Conservation (phyloP, 1,140 invertebrate species). For the Drosophila kurseongensis region DNA sequence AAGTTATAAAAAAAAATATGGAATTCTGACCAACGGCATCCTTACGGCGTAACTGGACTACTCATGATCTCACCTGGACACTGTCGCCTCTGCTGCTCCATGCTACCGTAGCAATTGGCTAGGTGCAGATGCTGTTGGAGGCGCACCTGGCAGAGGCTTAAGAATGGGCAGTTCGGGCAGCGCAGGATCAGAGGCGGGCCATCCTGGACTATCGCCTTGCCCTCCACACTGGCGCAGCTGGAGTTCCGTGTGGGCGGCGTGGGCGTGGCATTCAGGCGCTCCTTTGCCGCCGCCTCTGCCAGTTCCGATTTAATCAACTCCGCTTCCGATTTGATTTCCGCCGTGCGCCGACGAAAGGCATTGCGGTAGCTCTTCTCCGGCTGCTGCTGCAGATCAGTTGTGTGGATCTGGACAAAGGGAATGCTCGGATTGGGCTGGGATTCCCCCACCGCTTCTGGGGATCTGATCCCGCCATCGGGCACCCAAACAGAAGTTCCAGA, state of each 20-base stretch:
- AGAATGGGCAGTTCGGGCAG: slow-evolving; percentile 65
- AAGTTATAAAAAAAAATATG: too few species aligned
- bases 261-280: slow-evolving; percentile 71
- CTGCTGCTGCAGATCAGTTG: slow-evolving; percentile 74
- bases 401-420: slow-evolving; percentile 81
- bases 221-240: slow-evolving; percentile 42
- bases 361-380: slow-evolving; percentile 70
- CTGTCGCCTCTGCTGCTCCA: slow-evolving; percentile 31
- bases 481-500: slow-evolving; percentile 22
- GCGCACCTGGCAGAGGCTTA: slow-evolving; percentile 55
- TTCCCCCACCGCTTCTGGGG: neutral
- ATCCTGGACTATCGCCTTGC: slow-evolving; percentile 34
- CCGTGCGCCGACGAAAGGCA: slow-evolving; percentile 67
- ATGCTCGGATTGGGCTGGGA: slow-evolving; percentile 28
- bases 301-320: slow-evolving; percentile 77
- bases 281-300: slow-evolving; percentile 70
- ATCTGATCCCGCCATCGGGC: slow-evolving; percentile 9
- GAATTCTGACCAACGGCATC: too few species aligned
- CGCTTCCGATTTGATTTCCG: slow-evolving; percentile 80
- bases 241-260: slow-evolving; percentile 64
- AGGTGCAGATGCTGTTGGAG: slow-evolving; percentile 42
- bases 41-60: too few species aligned
- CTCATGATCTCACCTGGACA: slow-evolving; percentile 52
- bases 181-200: slow-evolving; percentile 24
- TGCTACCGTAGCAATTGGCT: slow-evolving; percentile 43